phyloP scores from a whole-genome alignment of 2,888 invertebrate genomes.

The Pollenia angustigena region DNA sequence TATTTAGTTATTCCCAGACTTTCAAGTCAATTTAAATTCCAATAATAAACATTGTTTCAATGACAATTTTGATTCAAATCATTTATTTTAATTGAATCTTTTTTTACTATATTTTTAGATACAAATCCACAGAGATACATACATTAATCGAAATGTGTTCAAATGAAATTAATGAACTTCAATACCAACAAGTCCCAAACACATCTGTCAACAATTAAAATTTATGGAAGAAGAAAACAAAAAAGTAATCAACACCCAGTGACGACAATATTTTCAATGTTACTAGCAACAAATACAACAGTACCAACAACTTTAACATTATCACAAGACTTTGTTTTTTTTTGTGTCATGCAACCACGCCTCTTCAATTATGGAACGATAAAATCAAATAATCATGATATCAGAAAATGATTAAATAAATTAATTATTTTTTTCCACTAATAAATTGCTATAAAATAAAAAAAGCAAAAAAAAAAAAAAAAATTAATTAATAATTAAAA shows the following conservation, averaged over 20 bases:
- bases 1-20: not conserved
- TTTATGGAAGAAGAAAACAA: conserved; percentile 71
- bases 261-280: conserved; percentile 64
- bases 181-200: conserved; percentile 59
- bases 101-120: conserved; percentile 56
- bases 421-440: conserved; percentile 80
- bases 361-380: conserved; percentile 64
- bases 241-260: conserved; percentile 77
- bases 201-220: conserved; percentile 68
- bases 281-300: conserved; percentile 45
- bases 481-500: conserved; percentile 70
- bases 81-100: conserved; percentile 40
- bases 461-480: not conserved
- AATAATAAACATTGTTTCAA: conserved; percentile 41
- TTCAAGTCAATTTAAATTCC: conserved; percentile 30
- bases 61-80: conserved; percentile 42
- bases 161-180: conserved; percentile 60
- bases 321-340: conserved; percentile 50
- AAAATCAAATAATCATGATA: conserved; percentile 61
- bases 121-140: conserved; percentile 7
- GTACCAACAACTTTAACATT: not conserved
- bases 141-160: conserved; percentile 56
- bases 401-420: conserved; percentile 78
- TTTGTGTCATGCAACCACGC: conserved; percentile 60
- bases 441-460: not conserved